These are phyloP conservation scores for Leguminivora glycinivorella DNA, from an alignment of 1,140 invertebrate species.

Conservation along the genomic window DNA sequence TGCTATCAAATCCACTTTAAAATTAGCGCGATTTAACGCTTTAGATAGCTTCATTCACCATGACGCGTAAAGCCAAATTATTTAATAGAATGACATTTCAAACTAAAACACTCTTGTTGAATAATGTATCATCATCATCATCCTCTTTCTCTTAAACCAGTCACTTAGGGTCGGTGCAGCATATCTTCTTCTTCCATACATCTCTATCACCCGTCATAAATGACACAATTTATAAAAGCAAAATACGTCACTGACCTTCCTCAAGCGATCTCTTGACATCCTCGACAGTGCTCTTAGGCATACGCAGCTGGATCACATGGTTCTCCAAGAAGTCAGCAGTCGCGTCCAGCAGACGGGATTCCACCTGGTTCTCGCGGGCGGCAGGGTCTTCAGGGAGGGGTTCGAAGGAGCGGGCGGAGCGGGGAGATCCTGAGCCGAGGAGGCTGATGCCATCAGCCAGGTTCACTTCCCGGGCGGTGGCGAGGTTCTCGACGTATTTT, in stretches of 20 bases:
- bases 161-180: no score
- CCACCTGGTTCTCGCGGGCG: constrained; percentile 86
- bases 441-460: constrained; percentile 86
- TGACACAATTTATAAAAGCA: no score
- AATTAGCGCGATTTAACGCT: no score
- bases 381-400: constrained; percentile 83
- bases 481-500: constrained; percentile 83
- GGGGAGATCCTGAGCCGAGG: constrained; percentile 81
- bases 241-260: constrained; percentile 77
- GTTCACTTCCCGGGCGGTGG: constrained; percentile 71
- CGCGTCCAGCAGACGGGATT: constrained; percentile 85
- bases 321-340: constrained; percentile 87
- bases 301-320: constrained; percentile 88
- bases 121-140: no score
- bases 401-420: constrained; percentile 75
- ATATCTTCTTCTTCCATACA: no score
- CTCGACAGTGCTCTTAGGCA: constrained; percentile 84
- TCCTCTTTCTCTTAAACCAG: no score
- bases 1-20: no score
- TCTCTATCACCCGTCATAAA: no score
- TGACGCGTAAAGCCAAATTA: no score
- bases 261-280: constrained; percentile 84
- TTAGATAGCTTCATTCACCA: no score
- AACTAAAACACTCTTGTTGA: no score
- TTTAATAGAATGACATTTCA: no score